phyloP scores from a whole-genome alignment of 2,113 vertebrate genomes.

The Hydrochoerus hydrochaeris region DNA sequence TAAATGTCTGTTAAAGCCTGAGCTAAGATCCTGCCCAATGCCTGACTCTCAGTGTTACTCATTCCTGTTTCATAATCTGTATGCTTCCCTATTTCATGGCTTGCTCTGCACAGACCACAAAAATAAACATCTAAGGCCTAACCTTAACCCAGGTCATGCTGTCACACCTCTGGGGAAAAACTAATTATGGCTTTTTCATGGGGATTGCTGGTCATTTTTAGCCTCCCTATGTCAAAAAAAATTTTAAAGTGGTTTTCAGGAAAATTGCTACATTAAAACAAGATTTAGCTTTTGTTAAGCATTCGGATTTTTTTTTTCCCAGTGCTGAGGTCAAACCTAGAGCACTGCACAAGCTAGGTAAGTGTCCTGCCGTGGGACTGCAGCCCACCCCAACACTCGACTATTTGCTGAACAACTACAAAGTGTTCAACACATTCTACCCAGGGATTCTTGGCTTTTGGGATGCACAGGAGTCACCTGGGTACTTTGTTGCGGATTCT shows the following conservation, averaged over 20 bases:
- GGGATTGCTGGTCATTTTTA: background rate
- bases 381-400: too few relatives aligned
- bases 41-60: background rate
- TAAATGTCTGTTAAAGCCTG: background rate
- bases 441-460: background rate
- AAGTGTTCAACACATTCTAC: background rate
- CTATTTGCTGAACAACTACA: background rate
- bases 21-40: background rate
- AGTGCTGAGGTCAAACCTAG: background rate
- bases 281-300: background rate
- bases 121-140: background rate
- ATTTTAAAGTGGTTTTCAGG: background rate
- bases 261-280: background rate
- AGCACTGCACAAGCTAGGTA: background rate
- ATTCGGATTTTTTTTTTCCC: background rate
- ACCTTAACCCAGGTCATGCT: background rate
- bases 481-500: background rate
- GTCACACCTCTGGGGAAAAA: background rate
- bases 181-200: background rate
- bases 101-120: background rate
- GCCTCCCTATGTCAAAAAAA: background rate
- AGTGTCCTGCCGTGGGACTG: too few relatives aligned
- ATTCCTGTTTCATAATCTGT: background rate
- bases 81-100: background rate
- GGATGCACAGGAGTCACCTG: accelerated